Base-by-base conservation (phyloP, 2,797 vertebrate species). In the Holocentrus rufus region DNA sequence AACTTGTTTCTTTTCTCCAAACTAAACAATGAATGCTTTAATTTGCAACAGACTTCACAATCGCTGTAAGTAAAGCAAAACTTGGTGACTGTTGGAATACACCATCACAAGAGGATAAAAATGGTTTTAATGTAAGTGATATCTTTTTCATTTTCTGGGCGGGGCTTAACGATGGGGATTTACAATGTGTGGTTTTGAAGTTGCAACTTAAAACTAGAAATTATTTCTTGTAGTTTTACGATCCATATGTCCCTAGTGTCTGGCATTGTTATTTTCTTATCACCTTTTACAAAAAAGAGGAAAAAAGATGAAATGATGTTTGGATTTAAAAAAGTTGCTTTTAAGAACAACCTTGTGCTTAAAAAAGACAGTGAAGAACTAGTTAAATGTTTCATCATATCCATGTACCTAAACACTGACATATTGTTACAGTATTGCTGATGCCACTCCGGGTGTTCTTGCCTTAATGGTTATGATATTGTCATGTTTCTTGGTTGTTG, bases 401-500 rank as follows among this genome's bases (percentile, higher is more conserved):
- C 88, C 92, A 92, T 93, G 91, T 93, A 92, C 91, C 91, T 91
- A 85, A 90, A 90, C 89, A 90, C 89, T 91, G 87, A 87, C 90
- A 91, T 92, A 86, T 90, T 91, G 90, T 94, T 92, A 91, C 91
- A 93, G 92, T 95, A 93, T 92, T 92, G 94, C 95, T 92, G 94
- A 96, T 93, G 91, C 95, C 95, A 94, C 96, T 96, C 96, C 96
- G 95, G 96, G 95, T 97, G 95, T 94, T 96, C 95, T 97, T 98
- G 97, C 98, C 97, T 99, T 98, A 98, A 98, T 95, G 96, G 95
- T 97, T 96, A 95, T 95, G 93, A 95, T 94, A 90, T 91, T 91
- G 85, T 88, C 95, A 93, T 88, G 80, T 88, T 92, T 86, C 76
- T 90, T 70, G 62, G 83, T 81, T 85, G 75, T 84, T 92, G 94